Percentiles rank a stretch among this genome's conserved stretches.
Conservation (phyloP, 53 echinoderm and acorn worm genomes). For the Paracentrotus lividus region DNA sequence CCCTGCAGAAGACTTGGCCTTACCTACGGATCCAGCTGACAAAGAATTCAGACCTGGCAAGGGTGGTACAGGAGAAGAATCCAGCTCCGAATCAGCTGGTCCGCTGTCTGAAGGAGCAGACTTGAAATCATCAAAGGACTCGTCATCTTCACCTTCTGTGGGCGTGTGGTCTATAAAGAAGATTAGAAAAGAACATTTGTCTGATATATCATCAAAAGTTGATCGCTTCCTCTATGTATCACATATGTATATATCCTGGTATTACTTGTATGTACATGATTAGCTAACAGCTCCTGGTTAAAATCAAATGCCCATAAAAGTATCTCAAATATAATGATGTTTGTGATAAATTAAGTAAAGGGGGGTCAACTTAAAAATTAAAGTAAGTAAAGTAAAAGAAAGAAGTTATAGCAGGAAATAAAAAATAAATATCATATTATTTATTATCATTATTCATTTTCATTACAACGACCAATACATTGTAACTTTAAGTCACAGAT, state of each 20-base stretch:
- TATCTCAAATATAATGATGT: too few species aligned
- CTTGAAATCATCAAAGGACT: conserved; percentile 82
- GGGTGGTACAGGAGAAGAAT: background rate
- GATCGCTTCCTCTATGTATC: too few species aligned
- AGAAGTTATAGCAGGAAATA: too few species aligned
- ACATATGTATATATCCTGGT: too few species aligned
- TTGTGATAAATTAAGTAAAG: too few species aligned
- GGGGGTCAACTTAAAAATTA: too few species aligned
- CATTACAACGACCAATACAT: too few species aligned
- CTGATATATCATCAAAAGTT: background rate
- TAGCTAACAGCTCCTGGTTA: background rate
- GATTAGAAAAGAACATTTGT: background rate
- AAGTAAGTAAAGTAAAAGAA: too few species aligned
- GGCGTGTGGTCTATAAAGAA: conserved; percentile 79
- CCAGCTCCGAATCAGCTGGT: background rate
- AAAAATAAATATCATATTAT: too few species aligned
- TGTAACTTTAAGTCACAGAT: too few species aligned
- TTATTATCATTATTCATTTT: too few species aligned
- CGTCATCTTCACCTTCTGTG: conserved; percentile 80
- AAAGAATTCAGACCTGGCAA: conserved; percentile 26
- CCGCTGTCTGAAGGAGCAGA: conserved; percentile 67
- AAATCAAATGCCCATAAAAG: background rate
- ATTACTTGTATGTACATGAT: too few species aligned
- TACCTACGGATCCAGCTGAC: background rate
- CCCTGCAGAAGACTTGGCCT: background rate